These are phyloP conservation scores for Ryuthela nishihirai DNA, from an alignment of 2,888 invertebrate species.

Conservation along the genomic window DNA sequence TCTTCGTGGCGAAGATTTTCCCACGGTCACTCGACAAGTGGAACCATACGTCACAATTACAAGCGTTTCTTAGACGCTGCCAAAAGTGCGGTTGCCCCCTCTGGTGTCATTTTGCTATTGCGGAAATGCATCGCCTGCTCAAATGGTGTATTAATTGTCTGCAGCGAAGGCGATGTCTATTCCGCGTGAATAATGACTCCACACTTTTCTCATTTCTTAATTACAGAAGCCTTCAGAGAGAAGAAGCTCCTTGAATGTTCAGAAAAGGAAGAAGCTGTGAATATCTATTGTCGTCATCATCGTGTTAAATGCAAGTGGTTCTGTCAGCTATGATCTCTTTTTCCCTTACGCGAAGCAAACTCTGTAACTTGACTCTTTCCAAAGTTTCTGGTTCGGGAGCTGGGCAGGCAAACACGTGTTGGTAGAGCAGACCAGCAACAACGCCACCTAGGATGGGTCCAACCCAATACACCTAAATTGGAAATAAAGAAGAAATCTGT, in stretches of 20 bases:
- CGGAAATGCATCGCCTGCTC: too few relatives aligned
- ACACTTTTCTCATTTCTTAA: too few relatives aligned
- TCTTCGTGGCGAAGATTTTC: too few relatives aligned
- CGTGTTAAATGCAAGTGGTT: constrained; percentile 31
- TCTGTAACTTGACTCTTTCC: constrained; percentile 20
- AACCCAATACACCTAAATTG: constrained; percentile 73
- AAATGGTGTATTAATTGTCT: too few relatives aligned
- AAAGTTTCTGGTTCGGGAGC: constrained; percentile 28
- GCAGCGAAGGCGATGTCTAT: too few relatives aligned
- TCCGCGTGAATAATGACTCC: too few relatives aligned
- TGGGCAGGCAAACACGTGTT: constrained; percentile 25
- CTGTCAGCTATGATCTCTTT: constrained; percentile 34
- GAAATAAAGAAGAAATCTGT: constrained; percentile 39
- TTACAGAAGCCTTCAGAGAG: too few relatives aligned
- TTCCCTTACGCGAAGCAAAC: constrained; percentile 22
- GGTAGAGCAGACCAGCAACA: constrained; percentile 70
- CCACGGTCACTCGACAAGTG: too few relatives aligned
- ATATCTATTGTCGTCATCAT: background rate
- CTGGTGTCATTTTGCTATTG: too few relatives aligned
- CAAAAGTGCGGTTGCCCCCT: too few relatives aligned
- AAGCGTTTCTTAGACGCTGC: too few relatives aligned
- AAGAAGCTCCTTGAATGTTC: background rate
- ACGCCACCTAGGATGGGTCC: constrained; percentile 79
- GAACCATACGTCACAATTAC: too few relatives aligned
- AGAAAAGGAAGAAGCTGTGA: background rate